These are phyloP conservation scores for Vollenhovia emeryi DNA, from an alignment of 1,140 invertebrate species.

Conservation along the genomic window DNA sequence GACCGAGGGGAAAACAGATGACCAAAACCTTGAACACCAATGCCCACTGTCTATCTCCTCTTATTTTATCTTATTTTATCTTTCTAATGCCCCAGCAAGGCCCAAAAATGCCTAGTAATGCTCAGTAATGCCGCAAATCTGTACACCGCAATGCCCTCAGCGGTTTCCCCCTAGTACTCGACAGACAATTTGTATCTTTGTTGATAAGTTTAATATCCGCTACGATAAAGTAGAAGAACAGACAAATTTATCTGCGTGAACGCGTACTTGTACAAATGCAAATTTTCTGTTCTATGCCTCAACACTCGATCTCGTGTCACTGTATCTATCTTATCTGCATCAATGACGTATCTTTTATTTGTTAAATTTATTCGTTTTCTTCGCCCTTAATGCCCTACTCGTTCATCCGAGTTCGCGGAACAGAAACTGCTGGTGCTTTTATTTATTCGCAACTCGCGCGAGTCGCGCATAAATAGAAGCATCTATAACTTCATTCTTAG, in stretches of 20 bases:
- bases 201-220: not conserved
- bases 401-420: not conserved
- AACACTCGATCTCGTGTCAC: too few relatives aligned
- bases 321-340: too few relatives aligned
- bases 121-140: too few relatives aligned
- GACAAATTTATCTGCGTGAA: not conserved
- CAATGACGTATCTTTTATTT: constrained; percentile 19
- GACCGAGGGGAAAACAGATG: too few relatives aligned
- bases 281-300: not conserved
- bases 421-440: not conserved
- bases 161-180: too few relatives aligned
- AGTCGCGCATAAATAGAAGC: constrained; percentile 48
- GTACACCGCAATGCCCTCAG: too few relatives aligned
- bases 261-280: not conserved
- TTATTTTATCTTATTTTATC: too few relatives aligned
- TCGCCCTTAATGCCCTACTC: not conserved
- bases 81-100: too few relatives aligned
- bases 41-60: too few relatives aligned
- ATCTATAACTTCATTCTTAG: constrained; percentile 32
- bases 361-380: constrained; percentile 27
- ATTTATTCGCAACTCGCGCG: not conserved
- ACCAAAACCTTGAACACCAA: too few relatives aligned
- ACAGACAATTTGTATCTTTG: not conserved
- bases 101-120: too few relatives aligned
- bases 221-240: not conserved